phyloP scores from a whole-genome alignment of 2,888 invertebrate genomes.

The Polietes domitor region DNA sequence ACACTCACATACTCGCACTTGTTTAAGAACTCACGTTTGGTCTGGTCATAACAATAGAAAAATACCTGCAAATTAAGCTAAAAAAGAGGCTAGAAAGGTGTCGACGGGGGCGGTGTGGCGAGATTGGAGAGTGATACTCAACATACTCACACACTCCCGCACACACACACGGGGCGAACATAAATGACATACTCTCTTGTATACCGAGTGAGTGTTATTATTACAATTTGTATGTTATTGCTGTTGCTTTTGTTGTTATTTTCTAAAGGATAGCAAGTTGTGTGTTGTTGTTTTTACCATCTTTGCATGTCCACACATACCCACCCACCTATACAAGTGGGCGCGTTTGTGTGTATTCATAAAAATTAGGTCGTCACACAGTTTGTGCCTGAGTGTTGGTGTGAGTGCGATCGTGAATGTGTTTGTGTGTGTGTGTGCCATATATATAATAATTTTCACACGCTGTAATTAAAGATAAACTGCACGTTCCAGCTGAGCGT shows the following conservation, averaged over 20 bases:
- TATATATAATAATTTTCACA: conserved; percentile 65
- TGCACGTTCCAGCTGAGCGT: conserved; percentile 46
- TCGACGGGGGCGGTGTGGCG: background rate
- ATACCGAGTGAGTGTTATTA: conserved; percentile 3
- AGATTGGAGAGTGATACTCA: background rate
- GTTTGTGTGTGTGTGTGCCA: background rate
- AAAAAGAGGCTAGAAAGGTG: conserved; percentile 34
- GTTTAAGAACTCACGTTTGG: conserved; percentile 36
- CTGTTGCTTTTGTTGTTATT: conserved; percentile 26
- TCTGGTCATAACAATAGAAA: conserved; percentile 57
- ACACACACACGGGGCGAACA: background rate
- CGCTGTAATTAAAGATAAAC: conserved; percentile 66
- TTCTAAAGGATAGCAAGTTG: conserved; percentile 11
- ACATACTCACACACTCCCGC: too few species aligned
- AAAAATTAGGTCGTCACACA: conserved; percentile 61
- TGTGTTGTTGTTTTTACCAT: background rate
- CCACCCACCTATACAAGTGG: background rate
- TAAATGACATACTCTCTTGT: conserved; percentile 42
- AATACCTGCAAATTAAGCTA: conserved; percentile 54
- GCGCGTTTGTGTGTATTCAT: conserved; percentile 18
- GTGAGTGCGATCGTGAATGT: background rate
- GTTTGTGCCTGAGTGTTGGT: conserved; percentile 52
- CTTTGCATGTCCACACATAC: background rate
- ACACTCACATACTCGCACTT: background rate
- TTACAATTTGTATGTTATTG: conserved; percentile 37